These are phyloP conservation scores for Semotilus atromaculatus DNA, from an alignment of 2,797 vertebrate genomes.

Conservation along the genomic window DNA sequence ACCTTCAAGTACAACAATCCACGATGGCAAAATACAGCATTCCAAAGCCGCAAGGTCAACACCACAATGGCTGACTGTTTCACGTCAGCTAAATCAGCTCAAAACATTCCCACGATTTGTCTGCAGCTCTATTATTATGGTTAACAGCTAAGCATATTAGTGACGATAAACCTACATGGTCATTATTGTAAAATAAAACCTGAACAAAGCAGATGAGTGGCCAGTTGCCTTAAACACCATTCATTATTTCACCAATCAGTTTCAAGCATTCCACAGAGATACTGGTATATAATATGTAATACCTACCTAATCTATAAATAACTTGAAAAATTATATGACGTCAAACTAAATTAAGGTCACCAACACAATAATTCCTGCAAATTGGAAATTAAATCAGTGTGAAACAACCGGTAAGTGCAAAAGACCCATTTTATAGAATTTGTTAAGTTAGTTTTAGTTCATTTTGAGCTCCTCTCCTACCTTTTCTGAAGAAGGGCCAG, in stretches of 20 bases:
- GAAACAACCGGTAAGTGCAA: not conserved
- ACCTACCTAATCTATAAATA: not conserved
- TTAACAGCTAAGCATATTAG: not conserved
- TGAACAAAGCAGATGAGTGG: not conserved
- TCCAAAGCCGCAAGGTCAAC: conserved; percentile 34
- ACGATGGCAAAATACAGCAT: not conserved
- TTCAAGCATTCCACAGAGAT: not conserved
- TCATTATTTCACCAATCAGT: not conserved
- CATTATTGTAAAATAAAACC: not conserved
- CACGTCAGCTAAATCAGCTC: conserved; percentile 4
- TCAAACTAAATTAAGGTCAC: not conserved
- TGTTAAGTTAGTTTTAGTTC: not conserved
- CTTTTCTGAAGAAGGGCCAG: conserved; percentile 60
- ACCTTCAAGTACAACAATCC: conserved; percentile 24
- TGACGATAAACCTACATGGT: not conserved
- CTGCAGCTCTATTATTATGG: not conserved
- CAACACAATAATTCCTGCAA: not conserved
- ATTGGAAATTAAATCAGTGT: not conserved
- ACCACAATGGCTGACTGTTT: conserved; percentile 25
- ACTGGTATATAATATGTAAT: too few species aligned
- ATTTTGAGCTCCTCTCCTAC: conserved; percentile 49
- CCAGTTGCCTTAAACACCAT: not conserved
- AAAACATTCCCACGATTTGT: conserved; percentile 16
- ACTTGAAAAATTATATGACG: not conserved
- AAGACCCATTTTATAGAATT: not conserved